Conservation (phyloP, 2,113 vertebrate species). For the Etheostoma cragini region DNA sequence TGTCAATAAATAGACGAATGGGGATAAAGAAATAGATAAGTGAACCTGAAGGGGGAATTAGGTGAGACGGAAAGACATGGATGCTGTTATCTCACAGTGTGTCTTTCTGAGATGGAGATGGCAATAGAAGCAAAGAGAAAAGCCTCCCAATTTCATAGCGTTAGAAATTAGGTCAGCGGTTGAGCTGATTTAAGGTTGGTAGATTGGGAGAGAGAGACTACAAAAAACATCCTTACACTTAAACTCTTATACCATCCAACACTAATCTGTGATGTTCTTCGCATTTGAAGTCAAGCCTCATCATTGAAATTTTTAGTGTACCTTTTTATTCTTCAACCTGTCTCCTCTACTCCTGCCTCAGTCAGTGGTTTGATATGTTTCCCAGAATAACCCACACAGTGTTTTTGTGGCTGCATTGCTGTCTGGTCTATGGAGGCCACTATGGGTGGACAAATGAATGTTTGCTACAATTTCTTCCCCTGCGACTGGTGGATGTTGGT, state of each 20-base stretch:
- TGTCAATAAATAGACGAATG: neutral
- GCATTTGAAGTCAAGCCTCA: conserved; percentile 19
- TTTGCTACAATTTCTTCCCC: conserved; percentile 21
- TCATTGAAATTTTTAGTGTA: conserved; percentile 6
- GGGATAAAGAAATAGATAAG: conserved; percentile 21
- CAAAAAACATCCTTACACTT: neutral
- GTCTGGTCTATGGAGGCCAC: conserved; percentile 48
- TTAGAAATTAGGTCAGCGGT: conserved; percentile 62
- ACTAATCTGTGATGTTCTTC: conserved; percentile 13
- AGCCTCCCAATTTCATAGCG: conserved; percentile 14
- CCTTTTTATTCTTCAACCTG: neutral
- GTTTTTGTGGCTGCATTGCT: conserved; percentile 40
- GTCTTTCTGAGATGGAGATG: neutral
- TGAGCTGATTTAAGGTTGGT: conserved; percentile 35
- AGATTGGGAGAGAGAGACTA: conserved; percentile 5
- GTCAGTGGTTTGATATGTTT: conserved; percentile 48
- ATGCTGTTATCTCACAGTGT: conserved; percentile 33
- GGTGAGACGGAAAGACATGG: conserved; percentile 19
- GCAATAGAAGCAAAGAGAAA: conserved; percentile 15
- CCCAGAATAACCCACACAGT: conserved; percentile 55
- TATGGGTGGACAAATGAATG: conserved; percentile 53
- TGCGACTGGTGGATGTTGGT: neutral
- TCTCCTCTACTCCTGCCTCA: conserved; percentile 34
- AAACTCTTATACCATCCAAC: neutral
- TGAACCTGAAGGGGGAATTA: conserved; percentile 24